phyloP scores from a whole-genome alignment of 2,113 vertebrate species.

The Terrapene triunguis region DNA sequence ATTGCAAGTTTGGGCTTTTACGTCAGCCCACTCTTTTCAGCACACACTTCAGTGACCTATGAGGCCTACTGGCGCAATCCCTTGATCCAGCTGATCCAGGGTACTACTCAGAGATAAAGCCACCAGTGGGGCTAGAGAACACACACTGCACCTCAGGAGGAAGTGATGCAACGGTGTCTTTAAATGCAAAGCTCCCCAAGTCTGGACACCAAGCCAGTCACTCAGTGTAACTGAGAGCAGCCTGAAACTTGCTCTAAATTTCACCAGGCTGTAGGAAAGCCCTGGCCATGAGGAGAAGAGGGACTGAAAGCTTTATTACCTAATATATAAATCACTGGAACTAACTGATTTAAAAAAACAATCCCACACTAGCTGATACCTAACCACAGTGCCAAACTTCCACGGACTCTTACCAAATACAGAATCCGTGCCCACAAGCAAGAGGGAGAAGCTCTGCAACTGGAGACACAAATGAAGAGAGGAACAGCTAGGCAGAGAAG shows the following conservation, averaged over 20 bases:
- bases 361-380: neutral
- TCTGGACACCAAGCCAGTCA: neutral
- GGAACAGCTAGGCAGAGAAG: neutral
- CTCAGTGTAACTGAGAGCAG: neutral
- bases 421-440: neutral
- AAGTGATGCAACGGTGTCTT: neutral
- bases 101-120: neutral
- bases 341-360: neutral
- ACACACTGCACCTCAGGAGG: neutral
- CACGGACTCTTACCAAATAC: neutral
- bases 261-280: neutral
- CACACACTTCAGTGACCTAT: neutral
- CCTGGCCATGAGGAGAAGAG: neutral
- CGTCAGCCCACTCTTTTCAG: neutral
- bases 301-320: neutral
- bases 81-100: neutral
- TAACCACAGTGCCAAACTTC: neutral
- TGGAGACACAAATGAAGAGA: neutral
- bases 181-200: neutral
- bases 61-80: neutral
- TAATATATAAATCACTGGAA: neutral
- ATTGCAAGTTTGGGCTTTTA: neutral
- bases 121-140: neutral
- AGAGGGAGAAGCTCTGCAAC: neutral
- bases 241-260: neutral